Conservation (phyloP, 92 coral and sea anemone genomes). For the Zoanthus sociatus region DNA sequence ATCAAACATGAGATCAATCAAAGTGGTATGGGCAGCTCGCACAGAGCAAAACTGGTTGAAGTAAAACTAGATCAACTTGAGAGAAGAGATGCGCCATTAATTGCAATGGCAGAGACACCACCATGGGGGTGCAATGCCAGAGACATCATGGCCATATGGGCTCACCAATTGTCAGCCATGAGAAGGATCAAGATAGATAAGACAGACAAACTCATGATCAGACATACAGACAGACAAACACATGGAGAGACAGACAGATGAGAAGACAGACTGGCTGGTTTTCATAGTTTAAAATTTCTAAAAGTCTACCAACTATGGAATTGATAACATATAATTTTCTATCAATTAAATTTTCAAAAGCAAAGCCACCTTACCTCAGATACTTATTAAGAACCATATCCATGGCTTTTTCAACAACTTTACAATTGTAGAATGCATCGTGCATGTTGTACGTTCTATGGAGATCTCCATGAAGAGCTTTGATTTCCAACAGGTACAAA, state of each 20-base stretch:
- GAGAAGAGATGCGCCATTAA: no score
- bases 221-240: no score
- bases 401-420: constrained; percentile 84
- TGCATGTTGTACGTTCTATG: constrained; percentile 94
- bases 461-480: constrained; percentile 87
- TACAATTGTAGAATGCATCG: constrained; percentile 88
- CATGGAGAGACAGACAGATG: no score
- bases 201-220: neutral
- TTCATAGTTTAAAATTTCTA: no score
- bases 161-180: neutral
- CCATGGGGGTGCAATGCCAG: neutral
- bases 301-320: no score
- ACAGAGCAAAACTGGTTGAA: neutral
- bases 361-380: constrained; percentile 65
- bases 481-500: constrained; percentile 71
- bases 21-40: neutral
- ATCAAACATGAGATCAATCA: constrained; percentile 2
- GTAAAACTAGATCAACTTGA: no score
- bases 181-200: neutral
- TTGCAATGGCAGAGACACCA: no score
- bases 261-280: no score
- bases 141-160: neutral
- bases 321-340: no score
- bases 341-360: no score
- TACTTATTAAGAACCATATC: constrained; percentile 83